Evolutionary conservation across 2,797 vertebrate genomes (phyloP).

Genomic region (Platyrinchus mystaceus): DNA sequence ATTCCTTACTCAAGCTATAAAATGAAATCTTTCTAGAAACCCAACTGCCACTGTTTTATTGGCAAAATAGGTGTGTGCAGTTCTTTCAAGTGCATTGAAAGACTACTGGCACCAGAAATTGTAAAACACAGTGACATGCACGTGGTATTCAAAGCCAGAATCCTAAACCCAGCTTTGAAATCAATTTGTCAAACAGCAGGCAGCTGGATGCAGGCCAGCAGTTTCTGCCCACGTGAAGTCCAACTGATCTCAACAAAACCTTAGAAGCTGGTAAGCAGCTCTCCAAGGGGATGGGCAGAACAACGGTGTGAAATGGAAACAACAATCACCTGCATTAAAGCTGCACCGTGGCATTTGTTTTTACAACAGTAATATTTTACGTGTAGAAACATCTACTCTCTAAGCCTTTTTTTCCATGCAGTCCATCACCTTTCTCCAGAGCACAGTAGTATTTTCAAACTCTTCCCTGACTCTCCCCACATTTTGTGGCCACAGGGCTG

Average conservation of each 20-base stretch:
- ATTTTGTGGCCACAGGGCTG: neutral
- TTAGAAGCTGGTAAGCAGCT: neutral
- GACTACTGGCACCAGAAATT: neutral
- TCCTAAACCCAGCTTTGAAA: neutral
- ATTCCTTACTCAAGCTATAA: neutral
- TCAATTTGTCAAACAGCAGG: neutral
- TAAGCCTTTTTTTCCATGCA: neutral
- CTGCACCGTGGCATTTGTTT: neutral
- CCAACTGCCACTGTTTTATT: neutral
- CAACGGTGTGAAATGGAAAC: neutral
- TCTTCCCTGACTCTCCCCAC: neutral
- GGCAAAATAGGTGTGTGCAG: neutral
- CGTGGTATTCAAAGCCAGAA: neutral
- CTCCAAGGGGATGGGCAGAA: neutral
- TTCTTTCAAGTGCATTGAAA: neutral
- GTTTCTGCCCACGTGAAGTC: neutral
- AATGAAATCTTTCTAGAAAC: constrained; percentile 1
- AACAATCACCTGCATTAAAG: neutral
- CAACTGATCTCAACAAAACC: neutral
- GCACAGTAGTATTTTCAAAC: neutral
- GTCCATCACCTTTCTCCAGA: neutral
- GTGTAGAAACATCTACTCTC: neutral
- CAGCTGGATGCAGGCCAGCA: neutral
- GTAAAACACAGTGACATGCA: neutral
- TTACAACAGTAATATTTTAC: neutral